These are phyloP conservation scores for Chydorus sphaericus DNA, from an alignment of 2,888 invertebrate genomes.

Conservation along the genomic window DNA sequence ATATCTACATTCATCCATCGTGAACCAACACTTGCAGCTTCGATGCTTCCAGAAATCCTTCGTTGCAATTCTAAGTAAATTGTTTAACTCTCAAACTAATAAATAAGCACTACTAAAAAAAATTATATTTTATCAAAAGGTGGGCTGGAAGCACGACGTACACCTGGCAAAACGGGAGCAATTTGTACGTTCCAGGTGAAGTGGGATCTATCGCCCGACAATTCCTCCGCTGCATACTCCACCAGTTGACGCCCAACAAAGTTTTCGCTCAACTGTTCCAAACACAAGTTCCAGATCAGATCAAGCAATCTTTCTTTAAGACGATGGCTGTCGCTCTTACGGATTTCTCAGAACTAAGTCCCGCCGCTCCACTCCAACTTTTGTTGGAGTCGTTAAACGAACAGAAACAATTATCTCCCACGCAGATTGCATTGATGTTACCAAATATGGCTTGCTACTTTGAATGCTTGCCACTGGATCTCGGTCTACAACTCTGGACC, in stretches of 20 bases:
- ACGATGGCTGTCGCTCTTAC: constrained; percentile 83
- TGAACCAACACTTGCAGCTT: constrained; percentile 88
- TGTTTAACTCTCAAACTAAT: background rate
- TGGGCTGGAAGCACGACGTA: constrained; percentile 57
- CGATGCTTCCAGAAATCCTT: constrained; percentile 77
- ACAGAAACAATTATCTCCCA: constrained; percentile 54
- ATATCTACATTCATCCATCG: constrained; percentile 91
- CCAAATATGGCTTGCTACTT: constrained; percentile 87
- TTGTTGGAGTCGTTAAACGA: constrained; percentile 71
- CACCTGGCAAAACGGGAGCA: constrained; percentile 77
- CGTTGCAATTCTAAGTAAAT: constrained; percentile 70
- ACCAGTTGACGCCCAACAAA: constrained; percentile 92
- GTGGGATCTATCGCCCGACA: constrained; percentile 92
- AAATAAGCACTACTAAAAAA: too few species aligned
- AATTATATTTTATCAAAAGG: constrained; percentile 12
- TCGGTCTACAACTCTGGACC: constrained; percentile 60
- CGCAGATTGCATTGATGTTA: constrained; percentile 58
- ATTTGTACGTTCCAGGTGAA: constrained; percentile 81
- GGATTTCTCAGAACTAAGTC: constrained; percentile 91
- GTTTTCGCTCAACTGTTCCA: constrained; percentile 92
- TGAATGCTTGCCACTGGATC: constrained; percentile 68
- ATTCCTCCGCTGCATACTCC: constrained; percentile 87
- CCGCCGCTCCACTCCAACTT: constrained; percentile 81
- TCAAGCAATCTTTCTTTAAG: constrained; percentile 73
- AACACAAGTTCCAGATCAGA: constrained; percentile 61